phyloP scores from a whole-genome alignment of 2,888 invertebrate species.

The Dorcus parallelipipedus region DNA sequence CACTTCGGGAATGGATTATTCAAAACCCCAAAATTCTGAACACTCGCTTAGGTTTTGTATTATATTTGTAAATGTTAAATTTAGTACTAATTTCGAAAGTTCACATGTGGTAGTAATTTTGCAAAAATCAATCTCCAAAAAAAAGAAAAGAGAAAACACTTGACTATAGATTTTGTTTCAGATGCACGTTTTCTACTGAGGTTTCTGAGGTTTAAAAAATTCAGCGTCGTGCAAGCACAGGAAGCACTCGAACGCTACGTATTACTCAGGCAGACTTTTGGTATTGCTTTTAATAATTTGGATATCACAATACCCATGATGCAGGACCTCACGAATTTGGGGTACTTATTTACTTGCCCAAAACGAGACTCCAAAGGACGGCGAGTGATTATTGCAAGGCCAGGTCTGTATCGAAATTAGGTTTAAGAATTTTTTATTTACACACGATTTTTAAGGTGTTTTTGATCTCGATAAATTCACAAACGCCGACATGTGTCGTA shows the following conservation, averaged over 20 bases:
- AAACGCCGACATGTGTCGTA: slow-evolving; percentile 74
- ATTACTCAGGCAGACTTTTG: slow-evolving; percentile 71
- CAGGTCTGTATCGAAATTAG: slow-evolving; percentile 55
- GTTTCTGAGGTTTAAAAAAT: slow-evolving; percentile 78
- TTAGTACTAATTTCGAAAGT: no score
- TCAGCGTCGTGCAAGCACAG: slow-evolving; percentile 74
- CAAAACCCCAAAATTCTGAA: slow-evolving; percentile 68
- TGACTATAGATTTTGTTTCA: slow-evolving; percentile 36
- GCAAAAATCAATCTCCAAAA: no score
- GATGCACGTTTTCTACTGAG: slow-evolving; percentile 69
- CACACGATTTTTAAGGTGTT: slow-evolving; percentile 57
- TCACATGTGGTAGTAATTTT: no score
- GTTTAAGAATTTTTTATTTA: neutral
- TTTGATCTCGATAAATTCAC: slow-evolving; percentile 76
- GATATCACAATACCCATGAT: slow-evolving; percentile 69
- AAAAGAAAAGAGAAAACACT: no score
- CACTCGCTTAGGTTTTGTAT: slow-evolving; percentile 60
- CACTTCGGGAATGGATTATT: slow-evolving; percentile 67
- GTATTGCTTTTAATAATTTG: slow-evolving; percentile 70
- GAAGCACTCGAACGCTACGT: slow-evolving; percentile 76
- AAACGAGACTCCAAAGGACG: slow-evolving; percentile 71
- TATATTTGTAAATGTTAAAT: neutral
- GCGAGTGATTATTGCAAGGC: slow-evolving; percentile 71
- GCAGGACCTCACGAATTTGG: slow-evolving; percentile 66
- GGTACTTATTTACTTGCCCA: slow-evolving; percentile 76